Evolutionary conservation across 2,113 vertebrate species (phyloP), one percentile per base, ranked within the genome.

Genomic region (Lathamus discolor): DNA sequence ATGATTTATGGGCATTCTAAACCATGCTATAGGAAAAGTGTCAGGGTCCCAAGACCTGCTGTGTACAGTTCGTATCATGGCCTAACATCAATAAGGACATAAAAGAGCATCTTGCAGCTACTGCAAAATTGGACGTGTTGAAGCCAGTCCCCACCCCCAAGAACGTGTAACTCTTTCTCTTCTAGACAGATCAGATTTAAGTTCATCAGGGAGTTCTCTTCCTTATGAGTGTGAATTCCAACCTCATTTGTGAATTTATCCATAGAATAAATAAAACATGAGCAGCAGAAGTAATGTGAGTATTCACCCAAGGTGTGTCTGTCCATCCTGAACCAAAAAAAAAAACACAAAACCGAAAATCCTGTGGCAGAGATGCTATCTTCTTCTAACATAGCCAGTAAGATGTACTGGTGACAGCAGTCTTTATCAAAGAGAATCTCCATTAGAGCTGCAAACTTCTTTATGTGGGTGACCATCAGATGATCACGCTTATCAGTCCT

Each of bases 21-120:
- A 95, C 82, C 57, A 82, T 55, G 55, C 94, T 92, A 8, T 67
- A 84, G 76, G 70, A 95, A 87, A 90, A 86, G 74, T 93, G 76
- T 92, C 73, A 86, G 48, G 69, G 61, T 97, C 88, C 82, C 84
- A 89, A 95, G 86, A 97, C 66, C 90, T 93, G 64, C 88, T 87
- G 19, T 92, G 87, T 91, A 86, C 74, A 62, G 81, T 96, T 97
- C 33, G 3, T 95, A 77, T 90, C 54, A 14, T 91, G 88, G 74
- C 57, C 94, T 96, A 94, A 85, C 88, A 90, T 96, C 92, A 95
- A 66, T 95, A 97, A 96, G 96, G 80, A 75, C 83, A 67, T 88
- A 93, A 97, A 97, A 84, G 49, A 92, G 41, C 39, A 48, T 35
- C 15, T 43, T 92, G 83, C 46, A 95, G 52, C 68, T 88, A 37